Evolutionary conservation across 2,113 vertebrate species (phyloP).

Genomic region (Circaetus cinerascens): DNA sequence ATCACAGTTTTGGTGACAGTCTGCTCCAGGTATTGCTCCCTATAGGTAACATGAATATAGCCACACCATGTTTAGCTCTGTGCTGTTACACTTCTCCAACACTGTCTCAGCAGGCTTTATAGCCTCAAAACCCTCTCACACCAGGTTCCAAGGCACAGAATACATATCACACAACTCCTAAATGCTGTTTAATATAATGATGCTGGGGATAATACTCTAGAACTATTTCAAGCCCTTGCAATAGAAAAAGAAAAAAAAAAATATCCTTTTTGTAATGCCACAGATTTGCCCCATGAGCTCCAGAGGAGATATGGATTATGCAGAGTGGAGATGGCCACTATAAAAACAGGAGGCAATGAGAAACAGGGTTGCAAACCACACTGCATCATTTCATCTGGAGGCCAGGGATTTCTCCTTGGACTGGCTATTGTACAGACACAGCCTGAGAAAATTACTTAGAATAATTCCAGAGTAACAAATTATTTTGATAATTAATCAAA

Average conservation of each 20-base stretch:
- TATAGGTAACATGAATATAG: background rate
- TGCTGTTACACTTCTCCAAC: background rate
- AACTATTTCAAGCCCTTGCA: background rate
- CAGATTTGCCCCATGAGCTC: background rate
- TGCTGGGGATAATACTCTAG: background rate
- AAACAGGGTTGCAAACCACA: background rate
- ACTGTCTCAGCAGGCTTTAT: background rate
- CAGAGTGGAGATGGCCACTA: background rate
- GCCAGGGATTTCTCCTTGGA: background rate
- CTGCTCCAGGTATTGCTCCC: background rate
- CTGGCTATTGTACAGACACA: background rate
- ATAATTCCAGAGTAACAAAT: rapidly evolving
- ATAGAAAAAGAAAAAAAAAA: background rate
- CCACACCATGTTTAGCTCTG: background rate
- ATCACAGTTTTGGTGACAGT: rapidly evolving
- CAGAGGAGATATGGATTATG: background rate
- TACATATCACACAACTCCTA: background rate
- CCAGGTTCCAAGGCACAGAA: background rate
- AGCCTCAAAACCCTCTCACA: background rate
- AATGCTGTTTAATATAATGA: background rate
- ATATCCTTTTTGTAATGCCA: background rate
- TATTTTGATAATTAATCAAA: background rate
- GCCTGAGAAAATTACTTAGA: background rate
- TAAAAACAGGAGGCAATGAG: background rate
- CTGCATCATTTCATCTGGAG: background rate